Evolutionary conservation across 1,140 invertebrate species (phyloP), one percentile per base, ranked within the genome.

Genomic region (Diachasmimorpha longicaudata): DNA sequence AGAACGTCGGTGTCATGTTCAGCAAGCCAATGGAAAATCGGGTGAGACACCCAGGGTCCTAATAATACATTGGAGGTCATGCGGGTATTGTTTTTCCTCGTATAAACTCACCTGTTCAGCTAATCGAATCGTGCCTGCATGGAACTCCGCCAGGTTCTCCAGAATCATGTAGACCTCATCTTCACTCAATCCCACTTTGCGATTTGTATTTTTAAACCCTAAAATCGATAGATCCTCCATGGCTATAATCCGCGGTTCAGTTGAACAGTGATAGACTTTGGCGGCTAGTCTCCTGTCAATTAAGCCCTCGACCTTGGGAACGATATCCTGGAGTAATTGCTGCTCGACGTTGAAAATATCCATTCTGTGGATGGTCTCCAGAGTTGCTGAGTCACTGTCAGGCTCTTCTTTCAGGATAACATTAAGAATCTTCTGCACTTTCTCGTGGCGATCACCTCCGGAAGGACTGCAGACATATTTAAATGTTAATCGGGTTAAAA

Each of bases 61-160:
- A 46, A n/a, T 14, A 10, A 10, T n/a, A 46, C 9, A 46, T 31
- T 31, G n/a, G n/a, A n/a, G n/a, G n/a, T n/a, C n/a, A n/a, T n/a
- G n/a, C n/a, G n/a, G n/a, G n/a, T n/a, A 31, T 3, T 31, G 31
- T 3, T 31, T 31, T 31, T 31, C 31, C 31, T 2, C 2, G 31
- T 31, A 31, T 31, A 31, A 31, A 52, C 31, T 44, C 79, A 89
- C 89, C 82, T 87, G 83, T 81, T 88, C 83, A 58, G 86, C 82
- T 71, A 90, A 77, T 6, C 85, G 83, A 48, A 89, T 85, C 0
- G 90, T 89, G 0, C 88, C 86, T 13, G 91, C 91, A 80, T 92
- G 91, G 77, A 91, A 87, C 74, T 87, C 88, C 9, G 90, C 91
- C 71, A 92, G 39, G 69, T 89, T 89, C 3, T 88, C 79, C 0